Percentiles rank a stretch among this genome's conserved stretches.
phyloP scores from a whole-genome alignment of 2,113 vertebrate genomes.

The Symphodus melops region DNA sequence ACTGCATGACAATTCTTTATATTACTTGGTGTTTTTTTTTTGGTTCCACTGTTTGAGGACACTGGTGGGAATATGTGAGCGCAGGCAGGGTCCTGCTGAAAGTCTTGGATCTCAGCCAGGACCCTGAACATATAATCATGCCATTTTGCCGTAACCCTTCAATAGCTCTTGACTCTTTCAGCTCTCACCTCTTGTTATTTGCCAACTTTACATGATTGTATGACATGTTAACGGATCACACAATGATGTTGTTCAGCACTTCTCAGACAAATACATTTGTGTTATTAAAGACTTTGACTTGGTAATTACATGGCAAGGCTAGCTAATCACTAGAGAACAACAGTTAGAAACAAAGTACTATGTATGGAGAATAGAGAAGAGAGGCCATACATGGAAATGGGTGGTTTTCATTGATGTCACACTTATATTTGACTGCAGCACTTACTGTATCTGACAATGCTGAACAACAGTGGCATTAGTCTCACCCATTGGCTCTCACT shows the following conservation, averaged over 20 bases:
- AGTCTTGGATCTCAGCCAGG: constrained; percentile 32
- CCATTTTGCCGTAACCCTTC: constrained; percentile 28
- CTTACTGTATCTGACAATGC: no score
- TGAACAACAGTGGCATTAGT: no score
- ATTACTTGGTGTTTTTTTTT: neutral
- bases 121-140: constrained; percentile 50
- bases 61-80: constrained; percentile 28
- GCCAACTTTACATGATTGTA: constrained; percentile 5
- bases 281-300: no score
- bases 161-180: neutral
- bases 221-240: neutral
- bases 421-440: no score
- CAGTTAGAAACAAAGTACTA: no score
- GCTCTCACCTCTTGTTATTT: constrained; percentile 21
- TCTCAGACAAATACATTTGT: neutral
- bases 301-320: no score
- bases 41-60: constrained; percentile 3
- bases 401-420: no score
- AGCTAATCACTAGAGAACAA: no score
- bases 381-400: no score
- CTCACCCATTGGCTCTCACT: no score
- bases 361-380: no score
- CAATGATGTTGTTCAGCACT: constrained; percentile 4
- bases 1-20: neutral
- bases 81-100: constrained; percentile 21